phyloP scores from a whole-genome alignment of 2,888 invertebrate genomes.

The Cantharis rustica region DNA sequence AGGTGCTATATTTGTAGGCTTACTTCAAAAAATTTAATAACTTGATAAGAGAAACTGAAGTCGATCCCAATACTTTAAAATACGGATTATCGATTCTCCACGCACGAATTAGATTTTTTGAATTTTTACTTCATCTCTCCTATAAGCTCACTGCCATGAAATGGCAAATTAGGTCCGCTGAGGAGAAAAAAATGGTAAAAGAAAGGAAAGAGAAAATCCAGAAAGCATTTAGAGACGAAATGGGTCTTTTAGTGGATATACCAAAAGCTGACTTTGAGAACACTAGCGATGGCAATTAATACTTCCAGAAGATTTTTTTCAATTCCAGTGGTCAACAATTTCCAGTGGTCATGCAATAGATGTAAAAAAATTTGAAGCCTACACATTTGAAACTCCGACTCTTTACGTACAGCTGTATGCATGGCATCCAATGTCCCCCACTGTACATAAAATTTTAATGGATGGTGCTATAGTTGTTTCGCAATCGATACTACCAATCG shows the following conservation, averaged over 20 bases:
- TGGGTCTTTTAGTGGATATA: constrained; percentile 41
- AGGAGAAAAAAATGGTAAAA: constrained; percentile 12
- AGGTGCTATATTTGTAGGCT: too few species aligned
- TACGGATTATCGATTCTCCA: too few species aligned
- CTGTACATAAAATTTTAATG: constrained; percentile 13
- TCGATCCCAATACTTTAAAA: too few species aligned
- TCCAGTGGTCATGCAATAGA: constrained; percentile 3
- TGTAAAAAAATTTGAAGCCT: not conserved
- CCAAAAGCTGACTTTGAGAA: constrained; percentile 42
- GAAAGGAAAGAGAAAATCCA: constrained; percentile 20
- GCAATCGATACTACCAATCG: not conserved
- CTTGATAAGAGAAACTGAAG: too few species aligned
- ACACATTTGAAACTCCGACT: not conserved
- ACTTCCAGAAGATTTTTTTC: constrained; percentile 36
- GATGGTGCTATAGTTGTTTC: constrained; percentile 5
- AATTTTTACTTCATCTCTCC: constrained; percentile 40
- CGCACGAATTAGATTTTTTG: too few species aligned
- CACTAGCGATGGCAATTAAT: constrained; percentile 44
- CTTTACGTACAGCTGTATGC: constrained; percentile 5
- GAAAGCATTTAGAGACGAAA: constrained; percentile 30
- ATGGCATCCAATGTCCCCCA: constrained; percentile 14
- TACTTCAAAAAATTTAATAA: too few species aligned
- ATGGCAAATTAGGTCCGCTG: constrained; percentile 36
- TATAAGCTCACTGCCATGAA: constrained; percentile 44
- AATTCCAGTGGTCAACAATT: not conserved